Conservation (phyloP, 1,140 invertebrate genomes). For the Lethrus apterus region DNA sequence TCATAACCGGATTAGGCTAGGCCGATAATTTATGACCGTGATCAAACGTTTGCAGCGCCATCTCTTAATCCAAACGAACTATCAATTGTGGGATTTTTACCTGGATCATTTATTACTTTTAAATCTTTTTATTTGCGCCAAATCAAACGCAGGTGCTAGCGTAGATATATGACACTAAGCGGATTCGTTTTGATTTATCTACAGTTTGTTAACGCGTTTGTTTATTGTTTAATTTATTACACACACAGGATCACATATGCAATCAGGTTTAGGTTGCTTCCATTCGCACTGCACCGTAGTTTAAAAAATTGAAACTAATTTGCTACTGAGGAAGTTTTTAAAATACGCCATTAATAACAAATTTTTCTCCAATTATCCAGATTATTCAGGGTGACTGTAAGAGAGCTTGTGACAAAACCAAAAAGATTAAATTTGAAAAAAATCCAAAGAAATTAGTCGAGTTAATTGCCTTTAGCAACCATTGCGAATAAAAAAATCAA, state of each 20-base stretch:
- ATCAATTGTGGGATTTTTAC: conserved; percentile 42
- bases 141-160: conserved; percentile 32
- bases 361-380: no score
- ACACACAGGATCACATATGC: neutral
- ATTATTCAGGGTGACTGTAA: no score
- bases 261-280: neutral
- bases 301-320: no score
- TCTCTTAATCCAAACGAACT: conserved; percentile 37
- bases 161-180: conserved; percentile 22
- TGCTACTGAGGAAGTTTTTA: no score
- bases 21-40: conserved; percentile 38
- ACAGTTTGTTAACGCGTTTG: conserved; percentile 25
- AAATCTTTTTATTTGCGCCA: conserved; percentile 33
- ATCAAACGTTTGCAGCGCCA: conserved; percentile 31
- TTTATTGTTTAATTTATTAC: conserved; percentile 23
- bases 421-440: no score
- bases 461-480: no score
- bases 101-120: conserved; percentile 31
- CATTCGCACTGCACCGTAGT: no score
- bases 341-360: no score
- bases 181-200: conserved; percentile 32
- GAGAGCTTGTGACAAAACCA: no score
- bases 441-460: no score
- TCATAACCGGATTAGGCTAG: conserved; percentile 40
- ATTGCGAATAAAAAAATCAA: no score